A percentile compares a stretch with the other conserved stretches of the same genome.
phyloP scores from a whole-genome alignment of 2,113 vertebrate species.

The Pomatorhinus ruficollis region DNA sequence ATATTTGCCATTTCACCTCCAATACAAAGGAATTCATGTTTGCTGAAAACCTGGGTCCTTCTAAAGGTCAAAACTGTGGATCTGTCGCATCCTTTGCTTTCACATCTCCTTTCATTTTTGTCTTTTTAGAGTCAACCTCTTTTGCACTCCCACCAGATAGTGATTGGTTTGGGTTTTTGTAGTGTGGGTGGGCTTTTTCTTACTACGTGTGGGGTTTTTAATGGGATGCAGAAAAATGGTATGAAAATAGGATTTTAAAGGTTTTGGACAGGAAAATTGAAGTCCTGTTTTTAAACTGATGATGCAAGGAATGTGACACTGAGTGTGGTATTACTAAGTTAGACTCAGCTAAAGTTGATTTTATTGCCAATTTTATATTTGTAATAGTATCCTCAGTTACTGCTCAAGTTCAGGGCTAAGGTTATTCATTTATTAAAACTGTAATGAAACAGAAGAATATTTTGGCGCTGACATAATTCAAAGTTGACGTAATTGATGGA shows the following conservation, averaged over 20 bases:
- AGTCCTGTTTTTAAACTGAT: neutral
- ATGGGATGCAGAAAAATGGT: neutral
- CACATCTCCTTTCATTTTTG: constrained; percentile 25
- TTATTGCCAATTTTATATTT: neutral
- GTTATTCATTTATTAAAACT: neutral
- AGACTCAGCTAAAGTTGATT: neutral
- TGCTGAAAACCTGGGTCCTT: constrained; percentile 34
- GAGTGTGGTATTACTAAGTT: neutral
- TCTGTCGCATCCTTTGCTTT: constrained; percentile 32
- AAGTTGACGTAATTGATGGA: neutral
- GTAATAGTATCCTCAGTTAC: neutral
- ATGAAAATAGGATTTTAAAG: neutral
- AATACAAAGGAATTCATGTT: constrained; percentile 46
- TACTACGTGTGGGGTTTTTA: neutral
- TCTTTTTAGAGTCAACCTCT: neutral
- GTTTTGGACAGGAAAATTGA: neutral
- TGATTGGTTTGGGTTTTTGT: neutral
- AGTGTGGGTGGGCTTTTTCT: neutral
- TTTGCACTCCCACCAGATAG: neutral
- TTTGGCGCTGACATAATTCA: neutral
- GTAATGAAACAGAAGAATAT: neutral
- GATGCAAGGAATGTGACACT: neutral
- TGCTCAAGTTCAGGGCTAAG: neutral
- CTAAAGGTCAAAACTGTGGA: constrained; percentile 36
- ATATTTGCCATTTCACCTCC: constrained; percentile 50